These are phyloP conservation scores for Coturnix japonica DNA, from an alignment of 2,113 vertebrate species.

Conservation along the genomic window DNA sequence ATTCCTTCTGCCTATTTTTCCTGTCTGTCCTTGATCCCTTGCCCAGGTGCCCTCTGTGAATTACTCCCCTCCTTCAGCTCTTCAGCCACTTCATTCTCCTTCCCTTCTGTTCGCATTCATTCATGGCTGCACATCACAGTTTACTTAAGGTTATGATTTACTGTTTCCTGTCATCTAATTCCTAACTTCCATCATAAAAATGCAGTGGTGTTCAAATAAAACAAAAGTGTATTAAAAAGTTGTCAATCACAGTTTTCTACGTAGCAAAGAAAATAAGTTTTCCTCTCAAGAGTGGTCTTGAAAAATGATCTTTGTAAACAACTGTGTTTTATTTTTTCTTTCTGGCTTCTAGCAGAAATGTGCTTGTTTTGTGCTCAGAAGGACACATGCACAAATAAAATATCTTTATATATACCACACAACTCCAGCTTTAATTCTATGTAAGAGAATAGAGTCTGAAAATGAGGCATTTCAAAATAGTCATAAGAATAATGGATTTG, in stretches of 20 bases:
- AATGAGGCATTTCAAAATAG: neutral
- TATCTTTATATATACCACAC: neutral
- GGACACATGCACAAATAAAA: neutral
- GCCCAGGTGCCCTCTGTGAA: neutral
- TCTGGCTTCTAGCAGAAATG: neutral
- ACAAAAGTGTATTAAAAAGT: neutral
- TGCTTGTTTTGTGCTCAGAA: neutral
- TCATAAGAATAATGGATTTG: neutral
- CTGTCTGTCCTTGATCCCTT: neutral
- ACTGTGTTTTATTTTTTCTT: neutral
- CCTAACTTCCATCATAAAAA: neutral
- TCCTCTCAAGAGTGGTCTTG: neutral
- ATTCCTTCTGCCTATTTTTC: neutral
- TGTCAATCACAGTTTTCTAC: neutral
- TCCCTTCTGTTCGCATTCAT: neutral
- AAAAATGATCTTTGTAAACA: neutral
- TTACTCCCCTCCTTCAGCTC: neutral
- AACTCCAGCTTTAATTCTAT: fast-evolving
- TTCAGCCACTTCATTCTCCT: neutral
- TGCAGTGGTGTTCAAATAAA: neutral
- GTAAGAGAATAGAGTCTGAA: neutral
- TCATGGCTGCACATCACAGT: neutral
- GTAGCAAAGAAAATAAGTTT: neutral
- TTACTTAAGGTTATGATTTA: neutral
- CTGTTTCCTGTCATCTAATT: neutral